Base-by-base conservation (phyloP, 2,888 invertebrate species). In the Xanthorhoe designata region DNA sequence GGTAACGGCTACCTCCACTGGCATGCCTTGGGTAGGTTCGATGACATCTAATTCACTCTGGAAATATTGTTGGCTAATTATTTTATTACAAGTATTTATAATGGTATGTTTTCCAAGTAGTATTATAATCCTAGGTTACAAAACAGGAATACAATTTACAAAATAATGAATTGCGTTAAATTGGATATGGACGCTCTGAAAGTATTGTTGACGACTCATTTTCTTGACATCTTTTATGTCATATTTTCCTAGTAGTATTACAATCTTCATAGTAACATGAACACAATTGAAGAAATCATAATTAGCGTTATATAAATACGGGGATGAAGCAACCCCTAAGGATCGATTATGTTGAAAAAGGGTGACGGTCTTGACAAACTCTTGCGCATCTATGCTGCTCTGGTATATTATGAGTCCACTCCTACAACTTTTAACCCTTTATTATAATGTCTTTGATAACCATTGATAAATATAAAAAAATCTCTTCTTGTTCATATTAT, bases 21-120 rank as follows among this genome's bases (percentile, higher is more conserved):
- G 98, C 97, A 99, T 98, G 75, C 99, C 99, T 91, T 99, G 99
- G 1, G 99, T 99, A 8, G 99, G 98, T 89, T 99, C 99, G 81
- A 99, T 96, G 61, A 99, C 99, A 90, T 99, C 99, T 75, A 99
- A 93, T 92, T 99, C 99, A 83, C 98, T 99, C 99, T 99, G 17
- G 19, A 69, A 64, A 5, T 32, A 42, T 4, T 42, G 38, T 32
- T 42, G 38, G 13, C 2, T 42, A 13, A 13, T 42, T 3, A 42
- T 42, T 42, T 42, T 10, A 13, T 42, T 42, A 10, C 4, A 4
- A 24, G 24, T 24, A 42, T 13, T 42, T 32, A 24, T 42, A 42
- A 13, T 38, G 13, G 2, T 13, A 13, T 13, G 38, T 13, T 42
- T 42, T 4, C 38, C 38, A 10, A 4, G 38, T 42, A 42, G 38